phyloP scores from a whole-genome alignment of 2,888 invertebrate genomes.

The Drosophila crucigera region DNA sequence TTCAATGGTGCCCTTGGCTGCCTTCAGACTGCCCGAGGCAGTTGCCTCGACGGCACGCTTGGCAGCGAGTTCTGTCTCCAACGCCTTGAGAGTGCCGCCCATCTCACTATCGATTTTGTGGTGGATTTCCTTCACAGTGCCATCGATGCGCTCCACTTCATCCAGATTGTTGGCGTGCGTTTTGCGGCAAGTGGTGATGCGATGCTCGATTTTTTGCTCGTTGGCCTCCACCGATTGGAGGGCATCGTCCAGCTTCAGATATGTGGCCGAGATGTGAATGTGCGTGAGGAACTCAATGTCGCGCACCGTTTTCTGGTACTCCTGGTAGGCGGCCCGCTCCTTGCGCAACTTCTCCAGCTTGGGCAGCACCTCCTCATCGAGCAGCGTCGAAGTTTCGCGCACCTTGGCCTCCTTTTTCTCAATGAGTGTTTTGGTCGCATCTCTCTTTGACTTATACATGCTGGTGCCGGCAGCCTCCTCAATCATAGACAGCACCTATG shows the following conservation, averaged over 20 bases:
- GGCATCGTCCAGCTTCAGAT: constrained; percentile 85
- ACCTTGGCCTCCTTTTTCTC: constrained; percentile 97
- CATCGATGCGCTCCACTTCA: constrained; percentile 87
- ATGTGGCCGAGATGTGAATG: constrained; percentile 86
- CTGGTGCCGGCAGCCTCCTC: constrained; percentile 99
- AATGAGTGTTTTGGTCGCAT: constrained; percentile 93
- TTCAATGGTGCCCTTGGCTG: constrained; percentile 88
- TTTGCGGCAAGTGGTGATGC: constrained; percentile 87
- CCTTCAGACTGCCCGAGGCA: constrained; percentile 88
- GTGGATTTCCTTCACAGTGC: constrained; percentile 88
- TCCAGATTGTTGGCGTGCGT: constrained; percentile 87
- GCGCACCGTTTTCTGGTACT: constrained; percentile 93
- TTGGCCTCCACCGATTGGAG: constrained; percentile 87
- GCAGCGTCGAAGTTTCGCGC: constrained; percentile 91
- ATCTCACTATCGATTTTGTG: constrained; percentile 89
- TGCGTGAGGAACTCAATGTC: constrained; percentile 93
- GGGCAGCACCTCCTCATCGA: constrained; percentile 95
- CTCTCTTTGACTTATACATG: constrained; percentile 97
- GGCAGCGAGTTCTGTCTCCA: constrained; percentile 88
- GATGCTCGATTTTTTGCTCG: constrained; percentile 86
- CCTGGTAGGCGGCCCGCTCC: constrained; percentile 93
- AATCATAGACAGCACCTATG: constrained; percentile 96
- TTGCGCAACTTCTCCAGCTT: constrained; percentile 93
- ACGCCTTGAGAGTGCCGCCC: constrained; percentile 88
- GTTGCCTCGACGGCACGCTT: constrained; percentile 90